Evolutionary conservation across 2,888 invertebrate genomes (phyloP).

Genomic region (Fragum sueziense): DNA sequence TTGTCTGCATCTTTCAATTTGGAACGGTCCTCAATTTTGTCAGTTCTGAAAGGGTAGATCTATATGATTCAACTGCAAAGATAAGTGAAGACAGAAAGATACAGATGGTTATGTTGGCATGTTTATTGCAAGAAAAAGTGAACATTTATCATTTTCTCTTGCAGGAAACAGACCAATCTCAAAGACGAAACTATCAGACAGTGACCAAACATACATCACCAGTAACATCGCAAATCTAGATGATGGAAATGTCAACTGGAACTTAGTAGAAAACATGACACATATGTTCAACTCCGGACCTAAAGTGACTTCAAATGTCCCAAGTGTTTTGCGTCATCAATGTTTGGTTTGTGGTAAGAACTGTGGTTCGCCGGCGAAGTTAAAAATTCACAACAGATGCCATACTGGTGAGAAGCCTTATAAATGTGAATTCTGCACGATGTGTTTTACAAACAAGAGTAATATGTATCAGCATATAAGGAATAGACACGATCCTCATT

Average conservation of each 20-base stretch:
- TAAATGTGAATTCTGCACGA: conserved; percentile 22
- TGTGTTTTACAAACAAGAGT: conserved; percentile 33
- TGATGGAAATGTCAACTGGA: neutral
- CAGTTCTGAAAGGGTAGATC: too few species aligned
- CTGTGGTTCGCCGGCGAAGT: conserved; percentile 25
- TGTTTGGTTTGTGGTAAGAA: conserved; percentile 43
- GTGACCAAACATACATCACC: too few species aligned
- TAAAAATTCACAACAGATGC: conserved; percentile 37
- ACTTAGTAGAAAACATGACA: too few species aligned
- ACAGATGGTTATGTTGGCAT: too few species aligned
- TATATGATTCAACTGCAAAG: too few species aligned
- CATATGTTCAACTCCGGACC: neutral
- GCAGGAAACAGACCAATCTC: neutral
- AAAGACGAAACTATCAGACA: neutral
- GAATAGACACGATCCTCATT: neutral
- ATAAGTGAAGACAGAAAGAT: too few species aligned
- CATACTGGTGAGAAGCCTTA: conserved; percentile 30
- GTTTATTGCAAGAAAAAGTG: conserved; percentile 3
- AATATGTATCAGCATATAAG: conserved; percentile 46
- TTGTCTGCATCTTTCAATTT: too few species aligned
- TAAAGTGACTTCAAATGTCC: neutral
- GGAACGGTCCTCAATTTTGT: too few species aligned
- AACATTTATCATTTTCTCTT: conserved; percentile 1
- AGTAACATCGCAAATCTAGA: too few species aligned
- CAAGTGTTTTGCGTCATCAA: neutral